Percentiles rank a stretch among this genome's conserved stretches.
phyloP scores from a whole-genome alignment of 2,797 vertebrate species.

The Gymnocypris eckloni region DNA sequence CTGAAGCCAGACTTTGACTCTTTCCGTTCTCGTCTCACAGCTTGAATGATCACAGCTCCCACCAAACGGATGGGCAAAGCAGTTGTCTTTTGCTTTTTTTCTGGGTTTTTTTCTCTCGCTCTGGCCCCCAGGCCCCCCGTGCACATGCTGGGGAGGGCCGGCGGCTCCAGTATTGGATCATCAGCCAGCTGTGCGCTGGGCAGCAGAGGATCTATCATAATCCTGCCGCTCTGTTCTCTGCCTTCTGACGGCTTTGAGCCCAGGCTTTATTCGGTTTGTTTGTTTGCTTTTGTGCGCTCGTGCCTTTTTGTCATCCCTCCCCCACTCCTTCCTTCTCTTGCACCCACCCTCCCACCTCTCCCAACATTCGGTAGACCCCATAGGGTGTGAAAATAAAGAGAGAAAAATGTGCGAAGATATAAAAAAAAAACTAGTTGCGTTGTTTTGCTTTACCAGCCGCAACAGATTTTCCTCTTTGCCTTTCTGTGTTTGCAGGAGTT shows the following conservation, averaged over 20 bases:
- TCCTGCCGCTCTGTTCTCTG: slow-evolving; percentile 82
- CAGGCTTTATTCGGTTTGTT: slow-evolving; percentile 83
- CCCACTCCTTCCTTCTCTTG: slow-evolving; percentile 51
- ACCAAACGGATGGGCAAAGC: slow-evolving; percentile 72
- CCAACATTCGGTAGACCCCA: slow-evolving; percentile 68
- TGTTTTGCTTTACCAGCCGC: slow-evolving; percentile 52
- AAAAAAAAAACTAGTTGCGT: slow-evolving; percentile 30
- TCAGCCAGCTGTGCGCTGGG: slow-evolving; percentile 87
- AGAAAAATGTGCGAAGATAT: slow-evolving; percentile 62
- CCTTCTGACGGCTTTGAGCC: slow-evolving; percentile 72
- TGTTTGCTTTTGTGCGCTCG: slow-evolving; percentile 80
- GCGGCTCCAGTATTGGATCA: slow-evolving; percentile 84
- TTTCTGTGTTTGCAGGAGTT: slow-evolving; percentile 46
- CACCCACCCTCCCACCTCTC: slow-evolving; percentile 52
- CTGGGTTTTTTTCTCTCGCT: slow-evolving; percentile 41
- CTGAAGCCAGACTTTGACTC: slow-evolving; percentile 73
- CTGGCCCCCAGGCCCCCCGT: slow-evolving; percentile 72
- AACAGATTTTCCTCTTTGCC: slow-evolving; percentile 39
- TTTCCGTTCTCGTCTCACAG: slow-evolving; percentile 67
- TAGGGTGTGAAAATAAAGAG: slow-evolving; percentile 67
- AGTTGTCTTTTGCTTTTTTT: slow-evolving; percentile 64
- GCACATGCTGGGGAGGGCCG: slow-evolving; percentile 75
- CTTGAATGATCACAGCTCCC: slow-evolving; percentile 72
- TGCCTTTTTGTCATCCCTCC: slow-evolving; percentile 72
- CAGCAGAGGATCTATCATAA: slow-evolving; percentile 84